phyloP scores from a whole-genome alignment of 2,113 vertebrate species.

The Eulacestoma nigropectus region DNA sequence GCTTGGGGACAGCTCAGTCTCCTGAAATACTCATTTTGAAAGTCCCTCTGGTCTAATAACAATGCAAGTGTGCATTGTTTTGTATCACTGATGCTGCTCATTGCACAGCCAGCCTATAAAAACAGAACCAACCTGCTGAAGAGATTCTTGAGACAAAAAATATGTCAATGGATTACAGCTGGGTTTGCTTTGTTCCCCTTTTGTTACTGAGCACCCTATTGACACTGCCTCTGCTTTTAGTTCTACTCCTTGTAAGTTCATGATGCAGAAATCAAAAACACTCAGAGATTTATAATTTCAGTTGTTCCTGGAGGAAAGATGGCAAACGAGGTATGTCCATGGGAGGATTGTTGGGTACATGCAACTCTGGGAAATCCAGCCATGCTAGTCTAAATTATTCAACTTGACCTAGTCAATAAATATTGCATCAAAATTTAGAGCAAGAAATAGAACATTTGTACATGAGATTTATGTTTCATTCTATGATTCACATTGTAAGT shows the following conservation, averaged over 20 bases:
- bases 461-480: conserved; percentile 64
- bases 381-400: conserved; percentile 22
- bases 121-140: background rate
- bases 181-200: background rate
- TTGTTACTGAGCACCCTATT: background rate
- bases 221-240: background rate
- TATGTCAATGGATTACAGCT: background rate
- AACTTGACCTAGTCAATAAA: conserved; percentile 57
- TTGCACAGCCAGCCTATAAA: background rate
- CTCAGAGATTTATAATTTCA: background rate
- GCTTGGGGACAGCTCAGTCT: background rate
- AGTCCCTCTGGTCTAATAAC: background rate
- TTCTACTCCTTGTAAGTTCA: background rate
- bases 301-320: background rate
- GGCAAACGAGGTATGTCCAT: background rate
- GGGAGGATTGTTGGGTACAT: background rate
- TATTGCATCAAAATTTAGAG: conserved; percentile 49
- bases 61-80: background rate
- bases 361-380: background rate
- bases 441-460: conserved; percentile 59
- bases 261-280: background rate
- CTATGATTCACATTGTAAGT: conserved; percentile 48
- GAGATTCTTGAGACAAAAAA: background rate
- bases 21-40: background rate
- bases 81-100: background rate